Conservation (phyloP, 2,113 vertebrate species). For the Takifugu flavidus region DNA sequence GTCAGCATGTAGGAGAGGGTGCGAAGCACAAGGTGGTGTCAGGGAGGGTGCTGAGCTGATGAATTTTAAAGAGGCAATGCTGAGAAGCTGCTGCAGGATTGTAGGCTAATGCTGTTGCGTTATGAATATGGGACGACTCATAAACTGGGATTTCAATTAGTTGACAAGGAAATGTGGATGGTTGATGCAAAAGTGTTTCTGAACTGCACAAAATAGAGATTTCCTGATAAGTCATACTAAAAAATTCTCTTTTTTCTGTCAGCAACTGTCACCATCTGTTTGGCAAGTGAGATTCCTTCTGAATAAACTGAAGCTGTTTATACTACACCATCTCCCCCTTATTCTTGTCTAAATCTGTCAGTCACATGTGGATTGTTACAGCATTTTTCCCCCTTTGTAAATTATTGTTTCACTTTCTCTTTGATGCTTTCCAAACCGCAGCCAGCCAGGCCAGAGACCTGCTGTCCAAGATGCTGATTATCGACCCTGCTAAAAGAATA, state of each 20-base stretch:
- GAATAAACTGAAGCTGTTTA: too few species aligned
- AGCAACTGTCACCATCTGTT: neutral
- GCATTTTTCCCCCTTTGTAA: slow-evolving; percentile 11
- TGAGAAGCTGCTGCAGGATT: neutral
- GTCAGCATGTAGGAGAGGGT: slow-evolving; percentile 30
- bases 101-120: neutral
- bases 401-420: neutral
- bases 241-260: slow-evolving; percentile 2
- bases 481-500: slow-evolving; percentile 96
- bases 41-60: neutral
- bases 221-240: neutral
- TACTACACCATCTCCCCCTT: too few species aligned
- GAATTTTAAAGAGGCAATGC: neutral
- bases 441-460: slow-evolving; percentile 98
- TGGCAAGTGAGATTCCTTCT: too few species aligned
- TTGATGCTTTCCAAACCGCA: slow-evolving; percentile 58
- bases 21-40: slow-evolving; percentile 1
- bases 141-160: neutral
- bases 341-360: too few species aligned
- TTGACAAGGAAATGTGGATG: neutral
- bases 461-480: slow-evolving; percentile 98
- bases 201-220: neutral
- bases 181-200: slow-evolving; percentile 1
- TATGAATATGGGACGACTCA: neutral
- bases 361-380: too few species aligned